phyloP scores from a whole-genome alignment of 2,113 vertebrate species.

The Xiphias gladius region DNA sequence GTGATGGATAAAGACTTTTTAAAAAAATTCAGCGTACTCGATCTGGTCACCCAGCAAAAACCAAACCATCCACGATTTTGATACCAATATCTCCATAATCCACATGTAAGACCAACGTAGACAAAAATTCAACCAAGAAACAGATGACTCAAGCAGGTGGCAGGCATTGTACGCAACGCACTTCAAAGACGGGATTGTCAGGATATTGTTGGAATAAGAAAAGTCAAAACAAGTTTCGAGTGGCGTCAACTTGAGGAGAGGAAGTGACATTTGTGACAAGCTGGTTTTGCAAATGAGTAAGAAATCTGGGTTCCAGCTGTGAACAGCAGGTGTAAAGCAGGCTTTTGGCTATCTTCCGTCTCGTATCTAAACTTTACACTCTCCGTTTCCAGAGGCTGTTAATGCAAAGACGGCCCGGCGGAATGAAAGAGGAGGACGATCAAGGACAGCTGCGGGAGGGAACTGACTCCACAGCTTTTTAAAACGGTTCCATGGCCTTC shows the following conservation, averaged over 20 bases:
- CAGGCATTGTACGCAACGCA: slow-evolving; percentile 7
- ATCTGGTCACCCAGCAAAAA: no score
- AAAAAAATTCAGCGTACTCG: background rate
- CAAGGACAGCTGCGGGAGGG: slow-evolving; percentile 20
- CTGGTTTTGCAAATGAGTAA: slow-evolving; percentile 11
- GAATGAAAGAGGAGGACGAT: background rate
- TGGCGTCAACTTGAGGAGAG: slow-evolving; percentile 10
- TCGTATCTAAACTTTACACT: background rate
- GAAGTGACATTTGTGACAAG: slow-evolving; percentile 42
- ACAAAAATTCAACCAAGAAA: background rate
- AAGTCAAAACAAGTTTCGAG: slow-evolving; percentile 18
- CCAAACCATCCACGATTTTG: background rate
- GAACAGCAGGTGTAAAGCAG: slow-evolving; percentile 19
- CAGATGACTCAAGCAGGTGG: slow-evolving; percentile 28
- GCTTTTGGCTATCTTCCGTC: background rate
- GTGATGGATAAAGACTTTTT: background rate
- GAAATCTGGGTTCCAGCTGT: slow-evolving; percentile 41
- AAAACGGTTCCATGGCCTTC: background rate
- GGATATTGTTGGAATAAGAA: background rate
- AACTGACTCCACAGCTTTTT: slow-evolving; percentile 13
- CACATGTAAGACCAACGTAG: background rate
- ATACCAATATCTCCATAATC: background rate
- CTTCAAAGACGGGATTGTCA: background rate
- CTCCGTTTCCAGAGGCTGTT: background rate
- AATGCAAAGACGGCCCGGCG: background rate